phyloP scores from a whole-genome alignment of 2,113 vertebrate species.

The Alethe diademata region DNA sequence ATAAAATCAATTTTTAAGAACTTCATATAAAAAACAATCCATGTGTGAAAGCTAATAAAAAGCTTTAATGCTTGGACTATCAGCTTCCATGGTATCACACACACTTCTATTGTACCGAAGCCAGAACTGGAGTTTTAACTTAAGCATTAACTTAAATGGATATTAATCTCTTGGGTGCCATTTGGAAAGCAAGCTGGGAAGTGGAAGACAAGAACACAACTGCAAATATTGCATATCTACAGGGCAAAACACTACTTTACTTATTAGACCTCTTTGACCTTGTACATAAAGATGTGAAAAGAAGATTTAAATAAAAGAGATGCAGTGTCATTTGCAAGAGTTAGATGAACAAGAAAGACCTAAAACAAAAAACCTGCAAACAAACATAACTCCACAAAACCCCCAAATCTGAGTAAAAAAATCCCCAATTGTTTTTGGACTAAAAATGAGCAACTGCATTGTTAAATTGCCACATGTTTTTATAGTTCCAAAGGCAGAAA shows the following conservation, averaged over 20 bases:
- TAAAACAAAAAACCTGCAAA: not conserved
- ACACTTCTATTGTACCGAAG: not conserved
- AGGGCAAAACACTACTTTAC: not conserved
- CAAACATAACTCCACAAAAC: not conserved
- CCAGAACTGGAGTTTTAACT: conserved; percentile 8
- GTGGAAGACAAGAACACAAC: not conserved
- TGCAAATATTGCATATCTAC: not conserved
- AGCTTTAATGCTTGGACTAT: not conserved
- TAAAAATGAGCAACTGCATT: not conserved
- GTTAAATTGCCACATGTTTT: not conserved
- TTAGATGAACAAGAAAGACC: not conserved
- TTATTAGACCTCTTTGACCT: not conserved
- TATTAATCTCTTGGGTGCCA: conserved; percentile 32
- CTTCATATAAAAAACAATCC: not conserved
- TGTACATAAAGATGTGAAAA: not conserved
- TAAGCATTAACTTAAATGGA: conserved; percentile 12
- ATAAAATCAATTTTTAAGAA: not conserved
- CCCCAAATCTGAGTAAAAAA: not conserved
- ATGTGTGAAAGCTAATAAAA: conserved; percentile 10
- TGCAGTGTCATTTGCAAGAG: not conserved
- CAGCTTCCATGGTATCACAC: not conserved
- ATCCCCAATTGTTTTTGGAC: not conserved
- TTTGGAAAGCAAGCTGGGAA: not conserved
- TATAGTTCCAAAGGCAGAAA: not conserved
- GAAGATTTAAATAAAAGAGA: not conserved